Conservation (phyloP, 2,888 invertebrate genomes). For the Cryptocheilus praepositus region DNA sequence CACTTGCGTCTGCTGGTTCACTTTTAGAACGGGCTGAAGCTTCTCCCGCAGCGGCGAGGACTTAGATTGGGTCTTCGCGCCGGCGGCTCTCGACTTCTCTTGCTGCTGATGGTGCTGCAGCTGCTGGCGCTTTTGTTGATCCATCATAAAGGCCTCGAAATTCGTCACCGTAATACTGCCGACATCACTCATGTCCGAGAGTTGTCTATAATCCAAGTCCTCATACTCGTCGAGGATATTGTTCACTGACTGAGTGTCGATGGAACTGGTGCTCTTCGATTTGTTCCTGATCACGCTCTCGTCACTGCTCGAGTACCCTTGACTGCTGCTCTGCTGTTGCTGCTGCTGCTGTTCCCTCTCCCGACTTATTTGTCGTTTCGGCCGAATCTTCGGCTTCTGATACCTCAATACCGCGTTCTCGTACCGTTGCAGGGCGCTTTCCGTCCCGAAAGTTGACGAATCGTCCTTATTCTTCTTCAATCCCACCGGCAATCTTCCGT, state of each 20-base stretch:
- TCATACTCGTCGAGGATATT: constrained; percentile 69
- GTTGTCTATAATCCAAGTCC: constrained; percentile 62
- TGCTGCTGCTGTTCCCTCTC: constrained; percentile 41
- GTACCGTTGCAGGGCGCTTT: constrained; percentile 54
- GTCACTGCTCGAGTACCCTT: constrained; percentile 64
- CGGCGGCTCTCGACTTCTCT: constrained; percentile 33
- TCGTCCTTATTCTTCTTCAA: constrained; percentile 27
- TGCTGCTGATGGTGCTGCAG: constrained; percentile 49
- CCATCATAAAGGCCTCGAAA: constrained; percentile 63
- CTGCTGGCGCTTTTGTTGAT: constrained; percentile 50
- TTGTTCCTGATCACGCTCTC: constrained; percentile 61
- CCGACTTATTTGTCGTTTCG: constrained; percentile 41
- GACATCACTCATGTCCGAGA: constrained; percentile 65
- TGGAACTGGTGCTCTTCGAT: constrained; percentile 67
- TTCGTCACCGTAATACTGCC: constrained; percentile 62
- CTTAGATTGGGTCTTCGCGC: constrained; percentile 35
- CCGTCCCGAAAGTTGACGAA: constrained; percentile 12
- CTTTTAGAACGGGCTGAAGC: constrained; percentile 56
- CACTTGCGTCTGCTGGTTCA: constrained; percentile 65
- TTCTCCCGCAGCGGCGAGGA: constrained; percentile 35
- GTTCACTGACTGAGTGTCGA: constrained; percentile 68
- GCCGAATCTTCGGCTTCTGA: constrained; percentile 48
- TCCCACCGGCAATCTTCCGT: constrained; percentile 26
- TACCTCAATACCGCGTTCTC: constrained; percentile 56
- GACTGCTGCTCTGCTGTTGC: constrained; percentile 46